A percentile compares a stretch with the other conserved stretches of the same genome.
These are phyloP conservation scores for Drosophila subobscura DNA, from an alignment of 1,140 invertebrate species.

Conservation along the genomic window DNA sequence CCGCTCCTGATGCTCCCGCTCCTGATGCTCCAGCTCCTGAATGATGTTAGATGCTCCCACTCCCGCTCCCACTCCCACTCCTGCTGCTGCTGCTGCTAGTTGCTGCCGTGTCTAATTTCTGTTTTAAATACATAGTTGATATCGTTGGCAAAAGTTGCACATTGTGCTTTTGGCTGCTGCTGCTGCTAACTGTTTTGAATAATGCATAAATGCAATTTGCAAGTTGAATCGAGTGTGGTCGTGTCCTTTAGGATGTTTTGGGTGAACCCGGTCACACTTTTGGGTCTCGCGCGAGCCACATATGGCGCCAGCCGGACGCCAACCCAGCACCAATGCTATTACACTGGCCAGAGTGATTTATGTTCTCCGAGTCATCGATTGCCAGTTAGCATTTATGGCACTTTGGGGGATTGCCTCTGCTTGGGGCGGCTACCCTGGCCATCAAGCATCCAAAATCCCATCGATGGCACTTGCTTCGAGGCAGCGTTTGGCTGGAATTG, in stretches of 20 bases:
- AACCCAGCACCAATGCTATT: neutral
- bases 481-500: too few species aligned
- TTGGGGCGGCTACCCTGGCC: slow-evolving; percentile 1
- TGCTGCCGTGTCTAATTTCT: slow-evolving; percentile 73
- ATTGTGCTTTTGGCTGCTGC: slow-evolving; percentile 49
- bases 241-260: slow-evolving; percentile 17
- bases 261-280: slow-evolving; percentile 35
- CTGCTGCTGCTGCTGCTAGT: slow-evolving; percentile 26
- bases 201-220: slow-evolving; percentile 51
- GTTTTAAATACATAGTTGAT: slow-evolving; percentile 81
- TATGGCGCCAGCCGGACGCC: slow-evolving; percentile 32
- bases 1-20: too few species aligned
- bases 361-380: slow-evolving; percentile 33
- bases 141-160: slow-evolving; percentile 63
- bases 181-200: slow-evolving; percentile 56
- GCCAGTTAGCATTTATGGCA: slow-evolving; percentile 48
- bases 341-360: slow-evolving; percentile 12
- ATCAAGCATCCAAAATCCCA: too few species aligned
- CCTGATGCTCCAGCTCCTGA: neutral
- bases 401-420: slow-evolving; percentile 33
- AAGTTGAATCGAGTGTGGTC: slow-evolving; percentile 45
- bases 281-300: slow-evolving; percentile 6
- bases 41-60: slow-evolving; percentile 13
- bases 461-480: too few species aligned
- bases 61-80: slow-evolving; percentile 4